phyloP scores from a whole-genome alignment of 1,140 invertebrate species.

The Zophobas morio region DNA sequence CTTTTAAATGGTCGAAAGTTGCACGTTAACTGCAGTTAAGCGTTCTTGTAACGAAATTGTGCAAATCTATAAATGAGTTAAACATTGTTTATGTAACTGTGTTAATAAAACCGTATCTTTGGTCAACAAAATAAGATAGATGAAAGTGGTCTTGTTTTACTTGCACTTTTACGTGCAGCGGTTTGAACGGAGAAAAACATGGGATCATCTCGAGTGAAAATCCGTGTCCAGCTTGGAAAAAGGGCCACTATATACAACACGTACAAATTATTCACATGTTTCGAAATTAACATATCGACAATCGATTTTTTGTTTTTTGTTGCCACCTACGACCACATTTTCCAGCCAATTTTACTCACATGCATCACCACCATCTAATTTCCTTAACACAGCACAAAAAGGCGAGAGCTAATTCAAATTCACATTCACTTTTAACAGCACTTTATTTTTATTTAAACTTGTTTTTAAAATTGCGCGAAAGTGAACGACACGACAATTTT shows the following conservation, averaged over 20 bases:
- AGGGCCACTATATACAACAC: too few species aligned
- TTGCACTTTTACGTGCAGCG: slow-evolving; percentile 15
- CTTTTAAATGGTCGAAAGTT: too few species aligned
- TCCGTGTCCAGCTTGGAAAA: too few species aligned
- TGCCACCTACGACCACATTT: not conserved
- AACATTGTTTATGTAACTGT: slow-evolving; percentile 3
- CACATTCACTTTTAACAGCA: slow-evolving; percentile 32
- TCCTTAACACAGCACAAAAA: slow-evolving; percentile 31
- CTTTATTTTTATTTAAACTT: slow-evolving; percentile 31
- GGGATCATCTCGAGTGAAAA: too few species aligned
- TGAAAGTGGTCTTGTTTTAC: slow-evolving; percentile 24
- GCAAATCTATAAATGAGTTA: slow-evolving; percentile 14
- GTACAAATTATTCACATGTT: too few species aligned
- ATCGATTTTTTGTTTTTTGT: not conserved
- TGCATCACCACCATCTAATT: slow-evolving; percentile 18
- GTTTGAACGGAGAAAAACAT: not conserved
- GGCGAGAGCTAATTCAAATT: slow-evolving; percentile 41
- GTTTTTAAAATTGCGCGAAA: slow-evolving; percentile 25
- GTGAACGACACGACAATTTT: not conserved
- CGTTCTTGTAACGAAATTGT: not conserved
- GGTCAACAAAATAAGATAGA: slow-evolving; percentile 1
- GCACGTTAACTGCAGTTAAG: not conserved
- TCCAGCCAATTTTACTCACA: slow-evolving; percentile 12
- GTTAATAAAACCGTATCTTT: not conserved
- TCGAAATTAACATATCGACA: too few species aligned